phyloP scores from a whole-genome alignment of 2,888 invertebrate species.

The Drosophila prolongata region DNA sequence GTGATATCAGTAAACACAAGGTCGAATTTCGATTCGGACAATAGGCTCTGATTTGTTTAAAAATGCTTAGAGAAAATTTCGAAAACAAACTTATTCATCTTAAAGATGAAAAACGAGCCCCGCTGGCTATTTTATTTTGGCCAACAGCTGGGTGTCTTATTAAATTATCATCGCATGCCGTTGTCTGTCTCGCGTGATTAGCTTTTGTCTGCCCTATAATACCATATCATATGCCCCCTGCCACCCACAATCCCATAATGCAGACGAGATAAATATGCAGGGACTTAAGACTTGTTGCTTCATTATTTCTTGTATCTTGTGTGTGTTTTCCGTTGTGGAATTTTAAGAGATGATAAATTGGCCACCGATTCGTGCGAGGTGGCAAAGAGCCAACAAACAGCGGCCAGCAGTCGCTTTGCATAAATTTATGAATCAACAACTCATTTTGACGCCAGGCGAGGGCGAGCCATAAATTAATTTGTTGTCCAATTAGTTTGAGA shows the following conservation, averaged over 20 bases:
- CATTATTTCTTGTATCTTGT: constrained; percentile 36
- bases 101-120: constrained; percentile 48
- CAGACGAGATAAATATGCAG: constrained; percentile 55
- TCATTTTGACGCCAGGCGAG: constrained; percentile 60
- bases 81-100: constrained; percentile 46
- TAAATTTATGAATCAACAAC: constrained; percentile 72
- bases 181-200: constrained; percentile 69
- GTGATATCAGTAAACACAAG: constrained; percentile 51
- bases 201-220: constrained; percentile 59
- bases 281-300: constrained; percentile 57
- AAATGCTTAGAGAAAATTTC: constrained; percentile 44
- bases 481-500: constrained; percentile 68
- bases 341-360: constrained; percentile 77
- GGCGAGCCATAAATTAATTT: constrained; percentile 67
- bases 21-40: constrained; percentile 52
- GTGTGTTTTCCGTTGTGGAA: constrained; percentile 59
- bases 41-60: constrained; percentile 62
- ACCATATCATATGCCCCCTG: constrained; percentile 12
- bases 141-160: constrained; percentile 46
- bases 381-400: constrained; percentile 70
- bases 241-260: constrained; percentile 25
- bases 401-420: constrained; percentile 54
- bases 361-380: constrained; percentile 67
- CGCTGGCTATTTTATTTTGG: constrained; percentile 19
- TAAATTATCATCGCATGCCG: constrained; percentile 61